Percentiles rank a stretch among this genome's conserved stretches.
Conservation (phyloP, 2,888 invertebrate genomes). For the Phyto melanocephala region DNA sequence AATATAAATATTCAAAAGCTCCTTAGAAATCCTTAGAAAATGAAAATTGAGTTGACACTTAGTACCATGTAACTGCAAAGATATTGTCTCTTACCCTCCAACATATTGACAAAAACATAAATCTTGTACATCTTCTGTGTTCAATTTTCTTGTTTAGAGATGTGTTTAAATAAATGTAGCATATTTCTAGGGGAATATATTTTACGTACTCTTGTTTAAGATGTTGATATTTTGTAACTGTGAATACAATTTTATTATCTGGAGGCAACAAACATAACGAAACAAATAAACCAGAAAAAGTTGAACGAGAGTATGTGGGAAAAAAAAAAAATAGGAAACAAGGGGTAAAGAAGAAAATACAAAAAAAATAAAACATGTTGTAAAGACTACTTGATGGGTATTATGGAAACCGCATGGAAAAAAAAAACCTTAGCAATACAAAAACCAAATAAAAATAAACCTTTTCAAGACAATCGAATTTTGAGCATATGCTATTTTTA, state of each 20-base stretch:
- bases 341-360: not conserved
- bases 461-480: conserved; percentile 3
- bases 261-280: not conserved
- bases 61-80: not conserved
- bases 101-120: not conserved
- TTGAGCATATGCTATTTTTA: not conserved
- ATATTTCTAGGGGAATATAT: conserved; percentile 24
- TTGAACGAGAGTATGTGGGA: not conserved
- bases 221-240: not conserved
- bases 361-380: conserved; percentile 32
- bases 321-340: not conserved
- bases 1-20: not conserved
- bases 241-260: not conserved
- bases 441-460: conserved; percentile 14
- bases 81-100: not conserved
- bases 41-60: conserved; percentile 10
- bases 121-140: not conserved
- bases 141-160: not conserved
- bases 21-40: conserved; percentile 5
- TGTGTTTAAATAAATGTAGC: not conserved
- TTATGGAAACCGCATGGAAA: not conserved
- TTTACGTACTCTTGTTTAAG: not conserved
- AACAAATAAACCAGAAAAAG: not conserved
- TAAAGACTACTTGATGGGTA: conserved; percentile 33
- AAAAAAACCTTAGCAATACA: not conserved